A percentile compares a stretch with the other conserved stretches of the same genome.
Conservation (phyloP, 2,888 invertebrate species). For the Melikaiella ostensackeni region DNA sequence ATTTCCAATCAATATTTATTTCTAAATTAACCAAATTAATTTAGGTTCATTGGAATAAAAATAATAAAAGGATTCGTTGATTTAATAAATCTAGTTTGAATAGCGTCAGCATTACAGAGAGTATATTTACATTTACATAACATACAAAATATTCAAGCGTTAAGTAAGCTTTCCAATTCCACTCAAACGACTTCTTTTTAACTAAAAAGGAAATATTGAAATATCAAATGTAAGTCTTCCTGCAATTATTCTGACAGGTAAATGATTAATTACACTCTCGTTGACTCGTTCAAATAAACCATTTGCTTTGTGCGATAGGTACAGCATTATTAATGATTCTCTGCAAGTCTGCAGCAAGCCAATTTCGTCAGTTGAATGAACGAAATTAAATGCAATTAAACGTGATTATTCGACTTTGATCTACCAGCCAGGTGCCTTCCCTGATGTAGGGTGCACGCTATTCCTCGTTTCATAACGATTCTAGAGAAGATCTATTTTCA, state of each 20-base stretch:
- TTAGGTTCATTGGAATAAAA: too few relatives aligned
- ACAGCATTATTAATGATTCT: slow-evolving; percentile 26
- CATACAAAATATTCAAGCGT: too few relatives aligned
- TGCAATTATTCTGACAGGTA: background rate
- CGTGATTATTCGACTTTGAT: slow-evolving; percentile 10
- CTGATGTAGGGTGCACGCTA: background rate
- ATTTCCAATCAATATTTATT: too few relatives aligned
- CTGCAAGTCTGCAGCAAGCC: slow-evolving; percentile 8
- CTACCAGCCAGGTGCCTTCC: background rate
- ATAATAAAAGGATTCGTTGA: too few relatives aligned
- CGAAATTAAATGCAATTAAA: slow-evolving; percentile 30
- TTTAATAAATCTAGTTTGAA: too few relatives aligned
- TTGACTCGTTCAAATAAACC: background rate
- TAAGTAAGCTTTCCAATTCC: too few relatives aligned
- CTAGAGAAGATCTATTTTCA: slow-evolving; percentile 3
- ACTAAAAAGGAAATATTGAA: too few relatives aligned
- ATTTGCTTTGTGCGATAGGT: slow-evolving; percentile 4
- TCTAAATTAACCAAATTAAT: too few relatives aligned
- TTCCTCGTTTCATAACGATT: background rate
- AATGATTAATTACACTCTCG: slow-evolving; percentile 12
- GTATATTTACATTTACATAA: too few relatives aligned
- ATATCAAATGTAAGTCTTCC: too few relatives aligned
- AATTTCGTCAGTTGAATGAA: slow-evolving; percentile 25
- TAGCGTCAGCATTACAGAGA: too few relatives aligned
- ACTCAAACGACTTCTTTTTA: too few relatives aligned